Evolutionary conservation across 2,888 invertebrate species (phyloP).

Genomic region (Papilio elwesi): DNA sequence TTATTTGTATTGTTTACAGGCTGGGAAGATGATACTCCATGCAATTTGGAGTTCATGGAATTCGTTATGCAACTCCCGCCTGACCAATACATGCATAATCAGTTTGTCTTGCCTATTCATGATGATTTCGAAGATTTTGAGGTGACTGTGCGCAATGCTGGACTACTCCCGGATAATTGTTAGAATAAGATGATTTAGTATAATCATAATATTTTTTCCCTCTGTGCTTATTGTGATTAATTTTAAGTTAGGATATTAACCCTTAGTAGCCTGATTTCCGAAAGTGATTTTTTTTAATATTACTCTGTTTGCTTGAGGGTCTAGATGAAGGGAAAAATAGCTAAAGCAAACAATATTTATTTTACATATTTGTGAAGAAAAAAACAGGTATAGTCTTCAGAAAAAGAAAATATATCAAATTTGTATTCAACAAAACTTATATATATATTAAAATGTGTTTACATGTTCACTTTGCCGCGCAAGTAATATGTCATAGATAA

Average conservation of each 20-base stretch:
- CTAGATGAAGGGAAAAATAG: no score
- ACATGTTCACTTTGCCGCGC: no score
- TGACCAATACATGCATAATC: constrained; percentile 11
- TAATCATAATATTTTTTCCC: constrained; percentile 13
- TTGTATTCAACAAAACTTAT: no score
- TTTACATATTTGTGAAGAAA: no score
- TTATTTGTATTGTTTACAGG: constrained; percentile 1
- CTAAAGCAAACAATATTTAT: no score
- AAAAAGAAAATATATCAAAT: no score
- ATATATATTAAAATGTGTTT: no score
- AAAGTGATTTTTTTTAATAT: no score
- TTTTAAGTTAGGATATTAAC: neutral
- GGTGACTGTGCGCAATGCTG: neutral
- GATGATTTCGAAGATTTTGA: constrained; percentile 4
- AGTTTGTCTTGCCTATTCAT: neutral
- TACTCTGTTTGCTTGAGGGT: no score
- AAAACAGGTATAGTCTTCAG: no score
- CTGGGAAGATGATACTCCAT: constrained; percentile 7
- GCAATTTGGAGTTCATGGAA: constrained; percentile 9
- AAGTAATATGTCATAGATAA: no score
- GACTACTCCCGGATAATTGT: neutral
- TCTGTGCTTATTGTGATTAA: constrained; percentile 18
- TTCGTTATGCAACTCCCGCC: constrained; percentile 5
- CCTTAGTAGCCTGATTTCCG: no score
- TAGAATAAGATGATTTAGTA: constrained; percentile 9